Percentiles rank a stretch among this genome's conserved stretches.
These are phyloP conservation scores for Diploscapter pachys DNA, from an alignment of 1,140 invertebrate species.

Conservation along the genomic window DNA sequence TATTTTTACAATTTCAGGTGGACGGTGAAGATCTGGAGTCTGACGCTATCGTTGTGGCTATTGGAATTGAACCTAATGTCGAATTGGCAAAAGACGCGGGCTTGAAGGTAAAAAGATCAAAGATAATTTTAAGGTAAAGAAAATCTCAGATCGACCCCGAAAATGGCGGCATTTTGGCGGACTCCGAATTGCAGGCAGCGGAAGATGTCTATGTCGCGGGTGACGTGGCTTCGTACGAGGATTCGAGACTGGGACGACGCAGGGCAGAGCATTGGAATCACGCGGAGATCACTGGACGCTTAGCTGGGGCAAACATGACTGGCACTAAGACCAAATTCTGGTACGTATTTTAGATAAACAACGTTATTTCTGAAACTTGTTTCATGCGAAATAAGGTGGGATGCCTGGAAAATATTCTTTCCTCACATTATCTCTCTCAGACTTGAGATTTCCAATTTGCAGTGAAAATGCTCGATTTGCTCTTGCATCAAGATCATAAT, in stretches of 20 bases:
- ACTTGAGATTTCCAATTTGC: no score
- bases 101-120: slow-evolving; percentile 73
- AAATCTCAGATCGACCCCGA: slow-evolving; percentile 56
- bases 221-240: slow-evolving; percentile 87
- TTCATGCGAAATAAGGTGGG: slow-evolving; percentile 3
- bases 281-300: slow-evolving; percentile 81
- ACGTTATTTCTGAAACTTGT: no score
- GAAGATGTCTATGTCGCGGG: slow-evolving; percentile 85
- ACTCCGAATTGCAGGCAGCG: slow-evolving; percentile 83
- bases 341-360: slow-evolving; percentile 16
- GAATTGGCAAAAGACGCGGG: slow-evolving; percentile 65
- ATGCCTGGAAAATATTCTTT: no score
- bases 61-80: slow-evolving; percentile 79
- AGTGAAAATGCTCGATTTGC: no score
- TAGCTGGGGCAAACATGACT: slow-evolving; percentile 93
- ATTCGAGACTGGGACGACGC: slow-evolving; percentile 69
- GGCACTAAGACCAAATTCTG: slow-evolving; percentile 70
- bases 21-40: slow-evolving; percentile 61
- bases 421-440: no score
- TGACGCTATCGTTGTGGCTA: slow-evolving; percentile 76
- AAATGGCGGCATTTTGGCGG: slow-evolving; percentile 81
- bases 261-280: slow-evolving; percentile 91
- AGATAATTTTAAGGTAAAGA: not conserved
- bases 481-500: no score
- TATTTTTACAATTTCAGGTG: slow-evolving; percentile 60